A percentile compares a stretch with the other conserved stretches of the same genome.
These are phyloP conservation scores for Gulo gulo DNA, from an alignment of 2,113 vertebrate species.

Conservation along the genomic window DNA sequence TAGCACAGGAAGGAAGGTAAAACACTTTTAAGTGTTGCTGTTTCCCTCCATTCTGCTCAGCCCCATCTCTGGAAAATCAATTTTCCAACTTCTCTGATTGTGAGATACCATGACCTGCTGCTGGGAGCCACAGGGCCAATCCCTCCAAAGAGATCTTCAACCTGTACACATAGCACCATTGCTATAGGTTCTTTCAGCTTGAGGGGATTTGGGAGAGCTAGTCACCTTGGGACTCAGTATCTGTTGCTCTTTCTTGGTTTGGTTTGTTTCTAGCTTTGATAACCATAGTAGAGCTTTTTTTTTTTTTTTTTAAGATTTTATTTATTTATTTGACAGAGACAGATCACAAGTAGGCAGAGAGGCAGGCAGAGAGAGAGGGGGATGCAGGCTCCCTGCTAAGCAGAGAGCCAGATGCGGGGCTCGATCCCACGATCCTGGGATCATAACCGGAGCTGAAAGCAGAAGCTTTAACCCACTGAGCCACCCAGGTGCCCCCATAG, in stretches of 20 bases:
- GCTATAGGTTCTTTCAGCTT: background rate
- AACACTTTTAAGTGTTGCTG: background rate
- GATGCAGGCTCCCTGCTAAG: too few relatives aligned
- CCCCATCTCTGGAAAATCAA: background rate
- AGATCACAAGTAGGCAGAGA: too few relatives aligned
- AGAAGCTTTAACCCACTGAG: too few relatives aligned
- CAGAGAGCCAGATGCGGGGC: too few relatives aligned
- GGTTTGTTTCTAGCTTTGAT: background rate
- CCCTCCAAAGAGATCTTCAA: background rate
- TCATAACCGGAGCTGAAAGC: too few relatives aligned
- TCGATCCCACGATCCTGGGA: too few relatives aligned
- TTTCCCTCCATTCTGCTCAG: background rate
- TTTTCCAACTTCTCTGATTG: background rate
- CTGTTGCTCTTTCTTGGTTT: background rate
- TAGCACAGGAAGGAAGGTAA: background rate
- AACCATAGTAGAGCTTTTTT: background rate
- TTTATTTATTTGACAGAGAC: too few relatives aligned
- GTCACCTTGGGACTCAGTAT: background rate
- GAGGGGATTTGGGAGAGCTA: background rate
- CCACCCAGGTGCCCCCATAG: too few relatives aligned
- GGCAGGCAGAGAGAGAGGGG: too few relatives aligned
- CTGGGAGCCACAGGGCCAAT: rapidly evolving
- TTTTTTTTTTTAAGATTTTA: too few relatives aligned
- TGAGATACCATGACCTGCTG: background rate
- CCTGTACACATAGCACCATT: background rate